Conservation (phyloP, 2,113 vertebrate species). For the Malurus elegans region DNA sequence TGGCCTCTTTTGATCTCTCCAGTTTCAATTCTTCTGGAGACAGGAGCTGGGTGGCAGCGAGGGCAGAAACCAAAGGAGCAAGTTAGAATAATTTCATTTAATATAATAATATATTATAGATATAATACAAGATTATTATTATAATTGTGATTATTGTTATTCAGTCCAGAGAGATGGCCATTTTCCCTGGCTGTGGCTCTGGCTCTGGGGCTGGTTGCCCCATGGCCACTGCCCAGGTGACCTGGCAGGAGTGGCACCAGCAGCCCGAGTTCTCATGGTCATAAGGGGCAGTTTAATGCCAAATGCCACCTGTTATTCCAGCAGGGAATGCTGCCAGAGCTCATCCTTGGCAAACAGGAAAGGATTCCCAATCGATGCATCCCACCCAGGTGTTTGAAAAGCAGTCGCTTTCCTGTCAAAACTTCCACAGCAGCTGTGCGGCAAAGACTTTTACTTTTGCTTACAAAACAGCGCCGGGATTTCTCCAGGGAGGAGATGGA, state of each 20-base stretch:
- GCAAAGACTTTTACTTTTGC: constrained; percentile 16
- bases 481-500: constrained; percentile 10
- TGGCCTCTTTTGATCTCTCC: accelerated
- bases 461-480: constrained; percentile 6
- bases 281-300: too few relatives aligned
- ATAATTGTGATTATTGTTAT: not conserved
- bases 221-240: not conserved
- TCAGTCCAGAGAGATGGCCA: not conserved
- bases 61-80: not conserved
- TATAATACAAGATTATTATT: too few relatives aligned
- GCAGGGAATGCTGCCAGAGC: not conserved
- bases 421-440: not conserved
- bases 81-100: not conserved
- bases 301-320: not conserved
- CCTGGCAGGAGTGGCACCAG: not conserved
- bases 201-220: not conserved
- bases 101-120: too few relatives aligned
- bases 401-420: constrained; percentile 10
- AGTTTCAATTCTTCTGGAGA: not conserved
- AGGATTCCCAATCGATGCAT: not conserved
- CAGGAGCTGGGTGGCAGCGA: not conserved
- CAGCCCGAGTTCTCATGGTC: accelerated
- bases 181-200: accelerated
- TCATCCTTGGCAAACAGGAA: not conserved
- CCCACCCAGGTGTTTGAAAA: not conserved